A percentile compares a stretch with the other conserved stretches of the same genome.
Evolutionary conservation across 2,113 vertebrate genomes (phyloP).

Genomic region (Maccullochella peelii): DNA sequence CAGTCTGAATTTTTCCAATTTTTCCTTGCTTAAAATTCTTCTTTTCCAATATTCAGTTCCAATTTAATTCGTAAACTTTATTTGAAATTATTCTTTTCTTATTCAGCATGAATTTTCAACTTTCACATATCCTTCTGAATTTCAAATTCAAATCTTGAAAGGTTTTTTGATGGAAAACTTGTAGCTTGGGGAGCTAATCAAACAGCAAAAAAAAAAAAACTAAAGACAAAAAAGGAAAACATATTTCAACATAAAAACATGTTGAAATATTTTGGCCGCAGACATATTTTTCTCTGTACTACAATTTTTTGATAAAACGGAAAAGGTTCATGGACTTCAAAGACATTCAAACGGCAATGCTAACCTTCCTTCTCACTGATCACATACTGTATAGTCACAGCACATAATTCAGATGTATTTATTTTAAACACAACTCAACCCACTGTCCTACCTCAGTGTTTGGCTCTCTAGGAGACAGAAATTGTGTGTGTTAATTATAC

Average conservation of each 20-base stretch:
- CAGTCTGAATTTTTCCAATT: background rate
- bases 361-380: background rate
- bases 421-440: constrained; percentile 4
- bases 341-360: background rate
- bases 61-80: background rate
- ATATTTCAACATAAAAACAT: too few species aligned
- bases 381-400: background rate
- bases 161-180: background rate
- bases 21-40: background rate
- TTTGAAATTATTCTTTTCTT: background rate
- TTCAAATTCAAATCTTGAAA: background rate
- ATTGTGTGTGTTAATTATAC: constrained; percentile 2
- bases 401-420: background rate
- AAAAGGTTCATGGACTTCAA: background rate
- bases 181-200: background rate
- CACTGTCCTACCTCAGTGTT: constrained; percentile 1
- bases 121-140: background rate
- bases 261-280: background rate
- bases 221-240: too few species aligned
- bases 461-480: background rate
- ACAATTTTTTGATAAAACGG: background rate
- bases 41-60: background rate
- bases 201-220: background rate
- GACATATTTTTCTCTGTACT: background rate
- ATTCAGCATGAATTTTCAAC: background rate